A percentile compares a stretch with the other conserved stretches of the same genome.
Evolutionary conservation across 1,140 invertebrate genomes (phyloP).

Genomic region (Eufriesea mexicana): DNA sequence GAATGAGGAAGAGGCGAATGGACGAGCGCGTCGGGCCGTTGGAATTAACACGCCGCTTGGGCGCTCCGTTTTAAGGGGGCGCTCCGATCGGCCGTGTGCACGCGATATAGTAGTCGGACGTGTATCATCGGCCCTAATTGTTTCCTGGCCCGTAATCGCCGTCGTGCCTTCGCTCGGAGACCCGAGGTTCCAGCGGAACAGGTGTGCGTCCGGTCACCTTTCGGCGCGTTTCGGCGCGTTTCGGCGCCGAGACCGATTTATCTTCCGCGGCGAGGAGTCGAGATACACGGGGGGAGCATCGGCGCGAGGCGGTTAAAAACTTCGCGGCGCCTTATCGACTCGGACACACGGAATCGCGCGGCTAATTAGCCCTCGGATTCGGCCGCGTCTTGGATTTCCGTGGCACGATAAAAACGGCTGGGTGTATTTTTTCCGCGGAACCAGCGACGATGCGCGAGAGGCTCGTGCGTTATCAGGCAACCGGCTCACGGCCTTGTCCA

Average conservation of each 20-base stretch:
- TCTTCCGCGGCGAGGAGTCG: too few species aligned
- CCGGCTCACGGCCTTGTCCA: slow-evolving; percentile 56
- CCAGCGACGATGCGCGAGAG: neutral
- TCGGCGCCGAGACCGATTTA: neutral
- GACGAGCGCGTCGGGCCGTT: neutral
- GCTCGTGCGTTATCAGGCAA: slow-evolving; percentile 47
- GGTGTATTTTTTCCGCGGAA: too few species aligned
- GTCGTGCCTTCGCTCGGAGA: neutral
- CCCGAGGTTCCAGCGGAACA: neutral
- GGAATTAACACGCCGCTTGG: slow-evolving; percentile 11
- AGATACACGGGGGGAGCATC: too few species aligned
- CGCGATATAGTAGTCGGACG: slow-evolving; percentile 23
- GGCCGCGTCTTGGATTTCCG: neutral
- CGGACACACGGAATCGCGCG: too few species aligned
- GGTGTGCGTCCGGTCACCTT: neutral
- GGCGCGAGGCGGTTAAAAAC: too few species aligned
- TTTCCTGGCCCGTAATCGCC: slow-evolving; percentile 7
- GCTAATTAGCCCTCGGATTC: neutral
- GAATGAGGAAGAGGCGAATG: slow-evolving; percentile 9
- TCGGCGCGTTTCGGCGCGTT: neutral
- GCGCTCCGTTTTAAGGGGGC: neutral
- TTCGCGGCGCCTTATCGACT: too few species aligned
- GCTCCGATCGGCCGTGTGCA: neutral
- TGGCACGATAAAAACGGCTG: neutral
- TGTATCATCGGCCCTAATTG: slow-evolving; percentile 27